Evolutionary conservation across 1,140 invertebrate species (phyloP).

Genomic region (Meloidogyne hapla): DNA sequence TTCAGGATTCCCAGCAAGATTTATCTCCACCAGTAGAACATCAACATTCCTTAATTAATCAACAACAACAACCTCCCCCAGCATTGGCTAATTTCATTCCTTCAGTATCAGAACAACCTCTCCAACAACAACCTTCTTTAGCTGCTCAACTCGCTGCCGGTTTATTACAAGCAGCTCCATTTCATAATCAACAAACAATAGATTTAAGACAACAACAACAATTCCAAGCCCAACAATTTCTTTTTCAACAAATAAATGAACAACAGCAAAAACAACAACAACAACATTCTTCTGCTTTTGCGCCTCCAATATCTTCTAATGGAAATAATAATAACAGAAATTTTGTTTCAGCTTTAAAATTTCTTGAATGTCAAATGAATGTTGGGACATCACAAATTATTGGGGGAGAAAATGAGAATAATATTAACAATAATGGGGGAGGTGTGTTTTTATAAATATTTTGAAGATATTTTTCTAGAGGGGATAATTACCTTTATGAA

Average conservation of each 20-base stretch:
- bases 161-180: conserved; percentile 14
- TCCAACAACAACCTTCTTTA: conserved; percentile 21
- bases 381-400: not conserved
- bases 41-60: not conserved
- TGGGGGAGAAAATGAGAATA: not conserved
- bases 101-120: conserved; percentile 5
- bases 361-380: not conserved
- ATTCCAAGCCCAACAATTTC: not conserved
- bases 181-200: conserved; percentile 4
- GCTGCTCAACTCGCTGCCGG: conserved; percentile 23
- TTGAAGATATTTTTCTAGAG: not conserved
- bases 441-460: not conserved
- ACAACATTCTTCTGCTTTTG: conserved; percentile 14
- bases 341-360: conserved; percentile 1
- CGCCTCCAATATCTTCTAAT: conserved; percentile 1
- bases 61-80: conserved; percentile 17
- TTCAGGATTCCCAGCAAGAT: not conserved
- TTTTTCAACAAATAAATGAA: not conserved
- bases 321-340: not conserved
- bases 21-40: not conserved
- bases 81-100: conserved; percentile 31
- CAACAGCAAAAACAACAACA: conserved; percentile 14
- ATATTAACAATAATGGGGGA: not conserved
- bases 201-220: not conserved
- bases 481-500: not conserved